Percentiles rank a stretch among this genome's conserved stretches.
These are phyloP conservation scores for Chromoteleia sp. DNA, from an alignment of 2,888 invertebrate genomes.

Conservation along the genomic window DNA sequence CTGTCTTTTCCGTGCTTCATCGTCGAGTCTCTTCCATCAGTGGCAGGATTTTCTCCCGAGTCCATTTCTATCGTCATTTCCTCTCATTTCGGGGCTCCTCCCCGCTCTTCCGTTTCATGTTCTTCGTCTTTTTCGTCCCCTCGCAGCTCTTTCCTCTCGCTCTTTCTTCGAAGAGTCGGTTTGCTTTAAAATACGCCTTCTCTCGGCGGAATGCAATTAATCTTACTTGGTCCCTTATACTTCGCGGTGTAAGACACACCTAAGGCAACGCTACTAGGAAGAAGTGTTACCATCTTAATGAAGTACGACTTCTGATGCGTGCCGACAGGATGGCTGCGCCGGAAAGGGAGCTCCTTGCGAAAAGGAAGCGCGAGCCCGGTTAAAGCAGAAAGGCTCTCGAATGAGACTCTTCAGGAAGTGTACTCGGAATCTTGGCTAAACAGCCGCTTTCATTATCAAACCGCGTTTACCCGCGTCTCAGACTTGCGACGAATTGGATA, in stretches of 20 bases:
- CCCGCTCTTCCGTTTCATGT: constrained; percentile 61
- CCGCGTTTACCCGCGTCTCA: constrained; percentile 70
- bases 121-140: constrained; percentile 70
- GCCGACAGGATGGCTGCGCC: constrained; percentile 71
- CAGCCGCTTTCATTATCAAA: constrained; percentile 78
- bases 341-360: constrained; percentile 58
- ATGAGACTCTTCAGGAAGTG: constrained; percentile 69
- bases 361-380: constrained; percentile 63
- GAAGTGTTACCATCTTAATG: constrained; percentile 84
- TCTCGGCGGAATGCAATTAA: constrained; percentile 83
- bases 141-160: constrained; percentile 57
- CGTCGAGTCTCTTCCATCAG: constrained; percentile 78
- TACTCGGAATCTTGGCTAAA: constrained; percentile 77
- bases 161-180: constrained; percentile 69
- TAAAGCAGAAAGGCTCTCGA: constrained; percentile 70
- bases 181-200: constrained; percentile 82
- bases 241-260: constrained; percentile 68
- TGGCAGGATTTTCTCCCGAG: constrained; percentile 80
- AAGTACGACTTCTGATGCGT: constrained; percentile 83
- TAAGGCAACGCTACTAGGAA: constrained; percentile 73
- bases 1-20: constrained; percentile 76
- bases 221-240: constrained; percentile 80
- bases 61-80: constrained; percentile 76
- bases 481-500: constrained; percentile 68
- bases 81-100: constrained; percentile 68